These are phyloP conservation scores for Lytechinus pictus DNA, from an alignment of 35 echinoderm and acorn worm species.

Conservation along the genomic window DNA sequence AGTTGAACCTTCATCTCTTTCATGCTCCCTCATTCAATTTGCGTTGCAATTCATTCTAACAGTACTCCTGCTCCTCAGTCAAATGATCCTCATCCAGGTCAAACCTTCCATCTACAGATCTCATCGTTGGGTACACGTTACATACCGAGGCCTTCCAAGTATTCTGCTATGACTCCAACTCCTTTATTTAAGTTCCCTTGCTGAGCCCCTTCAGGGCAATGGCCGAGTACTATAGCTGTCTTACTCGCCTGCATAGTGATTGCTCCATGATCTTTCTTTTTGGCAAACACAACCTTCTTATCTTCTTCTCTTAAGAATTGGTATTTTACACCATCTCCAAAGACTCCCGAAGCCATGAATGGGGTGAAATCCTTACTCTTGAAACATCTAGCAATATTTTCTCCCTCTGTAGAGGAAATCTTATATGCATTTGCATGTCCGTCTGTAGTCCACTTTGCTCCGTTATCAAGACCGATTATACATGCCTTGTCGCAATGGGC, in stretches of 20 bases:
- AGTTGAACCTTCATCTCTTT: too few relatives aligned
- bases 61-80: too few relatives aligned
- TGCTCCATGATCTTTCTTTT: conserved; percentile 71
- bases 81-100: too few relatives aligned
- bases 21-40: too few relatives aligned
- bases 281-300: conserved; percentile 59
- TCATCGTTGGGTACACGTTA: too few relatives aligned
- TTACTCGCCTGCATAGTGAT: conserved; percentile 63
- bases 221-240: conserved; percentile 22
- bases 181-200: too few relatives aligned
- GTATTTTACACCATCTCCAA: conserved; percentile 60
- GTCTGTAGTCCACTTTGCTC: conserved; percentile 61
- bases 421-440: conserved; percentile 57
- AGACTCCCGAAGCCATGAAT: conserved; percentile 64
- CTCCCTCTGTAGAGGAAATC: not conserved
- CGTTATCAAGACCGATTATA: conserved; percentile 74
- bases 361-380: conserved; percentile 68
- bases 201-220: too few relatives aligned
- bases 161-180: too few relatives aligned
- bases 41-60: too few relatives aligned
- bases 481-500: conserved; percentile 70
- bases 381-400: conserved; percentile 67
- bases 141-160: too few relatives aligned
- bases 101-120: too few relatives aligned
- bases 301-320: conserved; percentile 83